These are phyloP conservation scores for Candoia aspera DNA, from an alignment of 2,113 vertebrate species.

Conservation along the genomic window DNA sequence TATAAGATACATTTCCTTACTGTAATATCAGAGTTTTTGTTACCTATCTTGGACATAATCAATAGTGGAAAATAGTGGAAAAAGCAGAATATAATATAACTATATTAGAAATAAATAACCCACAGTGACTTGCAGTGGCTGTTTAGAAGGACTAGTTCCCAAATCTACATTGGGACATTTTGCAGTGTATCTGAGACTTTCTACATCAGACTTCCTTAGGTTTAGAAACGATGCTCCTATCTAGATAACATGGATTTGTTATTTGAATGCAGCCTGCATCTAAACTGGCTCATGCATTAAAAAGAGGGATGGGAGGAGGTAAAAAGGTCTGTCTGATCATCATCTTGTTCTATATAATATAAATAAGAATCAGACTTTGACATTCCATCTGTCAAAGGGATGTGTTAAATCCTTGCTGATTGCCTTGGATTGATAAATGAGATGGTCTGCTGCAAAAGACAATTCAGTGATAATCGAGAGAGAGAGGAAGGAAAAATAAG, in stretches of 20 bases:
- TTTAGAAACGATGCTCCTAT: background rate
- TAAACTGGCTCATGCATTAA: background rate
- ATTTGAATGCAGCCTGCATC: background rate
- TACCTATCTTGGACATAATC: too few relatives aligned
- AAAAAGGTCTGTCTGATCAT: background rate
- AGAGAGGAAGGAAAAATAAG: slow-evolving; percentile 2
- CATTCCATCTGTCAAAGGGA: background rate
- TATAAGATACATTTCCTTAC: background rate
- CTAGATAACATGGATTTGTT: background rate
- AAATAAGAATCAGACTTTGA: slow-evolving; percentile 15
- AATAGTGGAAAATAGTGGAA: too few relatives aligned
- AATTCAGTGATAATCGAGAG: slow-evolving; percentile 12
- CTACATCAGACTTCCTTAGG: background rate
- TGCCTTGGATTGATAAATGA: slow-evolving; percentile 38
- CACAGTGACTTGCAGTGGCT: background rate
- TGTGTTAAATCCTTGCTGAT: slow-evolving; percentile 58
- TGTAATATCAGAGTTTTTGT: background rate
- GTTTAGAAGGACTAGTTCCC: background rate
- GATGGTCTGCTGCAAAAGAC: slow-evolving; percentile 50
- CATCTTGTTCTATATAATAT: slow-evolving; percentile 1
- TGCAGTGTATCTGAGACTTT: background rate
- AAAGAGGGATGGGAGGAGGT: background rate
- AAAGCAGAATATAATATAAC: too few relatives aligned
- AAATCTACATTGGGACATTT: background rate
- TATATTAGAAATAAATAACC: too few relatives aligned